Conservation (phyloP, 2,113 vertebrate genomes). For the Sorex fumeus region DNA sequence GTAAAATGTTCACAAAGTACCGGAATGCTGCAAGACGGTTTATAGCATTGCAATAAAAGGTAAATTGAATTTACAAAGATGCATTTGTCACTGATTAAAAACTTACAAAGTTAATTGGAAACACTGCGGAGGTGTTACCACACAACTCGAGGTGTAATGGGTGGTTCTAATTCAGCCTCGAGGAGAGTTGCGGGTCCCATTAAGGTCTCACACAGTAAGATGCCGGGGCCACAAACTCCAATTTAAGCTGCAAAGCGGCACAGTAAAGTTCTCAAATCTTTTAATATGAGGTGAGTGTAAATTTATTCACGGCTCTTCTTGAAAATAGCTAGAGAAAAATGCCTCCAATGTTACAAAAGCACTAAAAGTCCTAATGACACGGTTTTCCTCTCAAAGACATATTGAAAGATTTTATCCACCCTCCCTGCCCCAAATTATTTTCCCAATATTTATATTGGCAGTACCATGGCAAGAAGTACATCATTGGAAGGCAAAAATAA, state of each 20-base stretch:
- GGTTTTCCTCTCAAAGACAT: conserved; percentile 47
- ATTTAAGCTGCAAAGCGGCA: conserved; percentile 78
- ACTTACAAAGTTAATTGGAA: conserved; percentile 93
- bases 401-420: conserved; percentile 47
- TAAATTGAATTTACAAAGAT: conserved; percentile 93
- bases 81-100: conserved; percentile 93
- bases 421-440: conserved; percentile 42
- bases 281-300: conserved; percentile 73
- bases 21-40: conserved; percentile 98
- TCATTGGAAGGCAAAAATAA: conserved; percentile 79
- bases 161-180: conserved; percentile 87
- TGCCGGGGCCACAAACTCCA: conserved; percentile 21
- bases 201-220: conserved; percentile 74
- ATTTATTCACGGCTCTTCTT: conserved; percentile 76
- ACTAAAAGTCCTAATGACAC: conserved; percentile 7
- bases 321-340: conserved; percentile 68
- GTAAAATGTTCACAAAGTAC: conserved; percentile 97
- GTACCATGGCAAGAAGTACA: conserved; percentile 61
- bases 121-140: conserved; percentile 92
- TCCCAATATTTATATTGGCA: conserved; percentile 76
- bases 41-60: conserved; percentile 92
- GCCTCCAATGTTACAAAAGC: conserved; percentile 42
- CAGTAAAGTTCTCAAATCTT: conserved; percentile 74
- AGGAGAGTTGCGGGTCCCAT: conserved; percentile 69
- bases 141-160: conserved; percentile 91